Conservation (phyloP, 2,113 vertebrate species). For the Tapirus terrestris region DNA sequence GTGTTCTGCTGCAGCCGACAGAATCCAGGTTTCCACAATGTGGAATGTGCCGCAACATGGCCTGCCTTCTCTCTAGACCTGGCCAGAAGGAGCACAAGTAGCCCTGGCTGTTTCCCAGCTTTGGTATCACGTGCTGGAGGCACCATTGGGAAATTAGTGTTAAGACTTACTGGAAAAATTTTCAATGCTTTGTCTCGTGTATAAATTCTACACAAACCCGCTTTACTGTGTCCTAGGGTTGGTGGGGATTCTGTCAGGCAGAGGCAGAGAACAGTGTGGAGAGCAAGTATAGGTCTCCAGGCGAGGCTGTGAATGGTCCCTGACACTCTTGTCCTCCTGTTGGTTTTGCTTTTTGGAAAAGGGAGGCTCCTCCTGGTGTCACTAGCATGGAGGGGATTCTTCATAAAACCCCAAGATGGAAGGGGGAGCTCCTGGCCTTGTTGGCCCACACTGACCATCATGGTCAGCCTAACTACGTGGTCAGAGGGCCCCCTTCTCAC, state of each 20-base stretch:
- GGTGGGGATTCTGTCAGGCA: background rate
- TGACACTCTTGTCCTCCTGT: background rate
- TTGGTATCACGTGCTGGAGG: background rate
- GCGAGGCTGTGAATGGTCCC: background rate
- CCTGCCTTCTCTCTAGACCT: background rate
- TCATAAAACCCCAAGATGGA: background rate
- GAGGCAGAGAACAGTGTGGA: background rate
- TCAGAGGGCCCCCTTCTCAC: no score
- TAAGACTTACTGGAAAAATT: background rate
- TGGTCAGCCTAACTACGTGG: background rate
- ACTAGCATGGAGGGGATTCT: background rate
- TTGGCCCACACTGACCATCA: background rate
- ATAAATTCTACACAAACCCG: background rate
- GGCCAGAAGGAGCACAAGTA: background rate
- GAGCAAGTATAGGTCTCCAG: background rate
- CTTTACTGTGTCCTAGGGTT: no score
- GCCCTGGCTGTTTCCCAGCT: background rate
- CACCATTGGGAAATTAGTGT: background rate
- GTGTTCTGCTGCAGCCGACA: accelerated
- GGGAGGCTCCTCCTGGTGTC: accelerated
- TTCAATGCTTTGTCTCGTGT: background rate
- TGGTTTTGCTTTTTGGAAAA: background rate
- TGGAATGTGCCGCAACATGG: accelerated
- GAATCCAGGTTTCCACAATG: background rate
- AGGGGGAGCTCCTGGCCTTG: background rate